Conservation (phyloP, 2,888 invertebrate species). For the Athalia circularis region DNA sequence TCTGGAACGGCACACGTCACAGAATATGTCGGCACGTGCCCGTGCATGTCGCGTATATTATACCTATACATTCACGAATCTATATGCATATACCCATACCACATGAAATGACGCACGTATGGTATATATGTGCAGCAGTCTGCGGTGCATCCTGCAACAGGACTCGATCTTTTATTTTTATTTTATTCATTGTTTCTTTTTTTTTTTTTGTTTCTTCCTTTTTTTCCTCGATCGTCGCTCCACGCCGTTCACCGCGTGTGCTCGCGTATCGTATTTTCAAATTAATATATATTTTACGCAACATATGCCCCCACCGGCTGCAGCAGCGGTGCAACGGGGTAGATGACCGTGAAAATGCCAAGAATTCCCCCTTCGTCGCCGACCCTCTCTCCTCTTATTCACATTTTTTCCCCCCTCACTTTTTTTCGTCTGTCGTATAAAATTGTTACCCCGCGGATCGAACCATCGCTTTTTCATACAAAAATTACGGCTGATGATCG, state of each 20-base stretch:
- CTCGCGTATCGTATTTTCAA: constrained; percentile 15
- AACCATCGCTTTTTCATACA: too few species aligned
- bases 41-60: not conserved
- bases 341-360: not conserved
- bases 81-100: not conserved
- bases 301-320: too few species aligned
- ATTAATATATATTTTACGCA: not conserved
- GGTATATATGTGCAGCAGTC: not conserved
- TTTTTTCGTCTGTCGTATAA: too few species aligned
- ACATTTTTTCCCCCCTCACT: too few species aligned
- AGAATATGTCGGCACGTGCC: constrained; percentile 43
- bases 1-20: constrained; percentile 44
- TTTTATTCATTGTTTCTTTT: not conserved
- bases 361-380: too few species aligned
- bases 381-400: too few species aligned
- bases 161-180: too few species aligned
- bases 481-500: too few species aligned
- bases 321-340: not conserved
- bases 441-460: too few species aligned
- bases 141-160: constrained; percentile 20
- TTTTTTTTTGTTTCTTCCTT: not conserved
- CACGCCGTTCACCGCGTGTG: constrained; percentile 10
- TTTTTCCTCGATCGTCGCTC: too few species aligned
- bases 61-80: not conserved
- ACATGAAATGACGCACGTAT: too few species aligned